A percentile compares a stretch with the other conserved stretches of the same genome.
Evolutionary conservation across 2,888 invertebrate genomes (phyloP).

Genomic region (Perithous albicinctus): DNA sequence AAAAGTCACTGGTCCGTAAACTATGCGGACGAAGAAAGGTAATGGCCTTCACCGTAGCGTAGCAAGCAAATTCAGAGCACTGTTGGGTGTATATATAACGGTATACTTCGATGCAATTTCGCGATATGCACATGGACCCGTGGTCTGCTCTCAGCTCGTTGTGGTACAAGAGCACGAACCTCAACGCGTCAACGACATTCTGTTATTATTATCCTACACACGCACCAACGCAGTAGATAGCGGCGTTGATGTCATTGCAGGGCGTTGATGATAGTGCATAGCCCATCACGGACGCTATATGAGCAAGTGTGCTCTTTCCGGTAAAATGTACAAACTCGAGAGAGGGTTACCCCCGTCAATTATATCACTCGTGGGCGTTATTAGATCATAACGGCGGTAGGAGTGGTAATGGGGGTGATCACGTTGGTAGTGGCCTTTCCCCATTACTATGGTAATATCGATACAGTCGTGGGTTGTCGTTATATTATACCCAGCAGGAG

Average conservation of each 20-base stretch:
- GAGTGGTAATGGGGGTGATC: not conserved
- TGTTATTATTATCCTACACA: not conserved
- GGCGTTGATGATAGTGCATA: not conserved
- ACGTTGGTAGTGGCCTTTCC: not conserved
- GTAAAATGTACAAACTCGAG: conserved; percentile 11
- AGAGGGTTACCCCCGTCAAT: conserved; percentile 6
- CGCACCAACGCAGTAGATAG: not conserved
- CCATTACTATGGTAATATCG: conserved; percentile 47
- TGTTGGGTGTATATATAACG: not conserved
- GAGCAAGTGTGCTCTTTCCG: not conserved
- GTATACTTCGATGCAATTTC: conserved; percentile 1
- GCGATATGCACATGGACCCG: not conserved
- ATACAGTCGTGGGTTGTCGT: conserved; percentile 22
- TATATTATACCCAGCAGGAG: not conserved
- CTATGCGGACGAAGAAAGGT: not conserved
- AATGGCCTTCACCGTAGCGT: not conserved
- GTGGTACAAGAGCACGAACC: not conserved
- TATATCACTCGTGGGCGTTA: conserved; percentile 32
- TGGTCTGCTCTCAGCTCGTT: not conserved
- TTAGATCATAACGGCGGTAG: conserved; percentile 24
- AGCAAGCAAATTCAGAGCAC: not conserved
- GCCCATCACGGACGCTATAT: not conserved
- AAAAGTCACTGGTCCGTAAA: conserved; percentile 6
- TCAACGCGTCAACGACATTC: not conserved
- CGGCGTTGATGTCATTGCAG: too few species aligned